Base-by-base conservation (phyloP, 2,888 invertebrate genomes). In the Biston betularia region DNA sequence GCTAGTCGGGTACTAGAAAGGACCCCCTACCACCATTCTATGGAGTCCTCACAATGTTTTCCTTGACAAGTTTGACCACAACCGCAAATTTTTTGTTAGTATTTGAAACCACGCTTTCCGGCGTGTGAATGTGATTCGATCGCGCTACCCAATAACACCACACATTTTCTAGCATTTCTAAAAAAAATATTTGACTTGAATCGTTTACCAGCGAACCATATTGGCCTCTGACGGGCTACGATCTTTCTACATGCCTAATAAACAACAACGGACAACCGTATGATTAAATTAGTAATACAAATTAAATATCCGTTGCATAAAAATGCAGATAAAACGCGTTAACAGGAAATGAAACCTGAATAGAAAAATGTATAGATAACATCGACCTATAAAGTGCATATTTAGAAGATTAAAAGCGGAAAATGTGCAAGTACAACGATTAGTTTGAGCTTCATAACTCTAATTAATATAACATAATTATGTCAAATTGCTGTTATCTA, bases 291-390 rank as follows among this genome's bases (percentile, higher is more conserved):
- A 55, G 50, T 50, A 11, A 52, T 12, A 52, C 44, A 52, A 55
- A 68, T 63, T 56, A 15, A 42, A 62, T 58, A 54, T 57, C 49
- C 44, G 60, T 48, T 35, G 35, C 55, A 55, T 59, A 50, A 11
- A 48, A 53, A 55, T 56, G 24, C 24, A 24, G 24, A 24, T 24
- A 24, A 40, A 38, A 55, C 10, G 10, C 14, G 35, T 48, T 11
- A 54, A 55, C 62, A 63, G 61, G 67, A 54, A 67, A 54, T 38
- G 42, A 35, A 60, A 68, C 59, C 56, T 52, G 63, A 54, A 45
- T 54, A 11, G 42, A 10, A 11, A 38, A 33, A 33, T 40, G 38
- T 56, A 46, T 52, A 61, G 56, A 66, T 66, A 35, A n/a, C 15
- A 66, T 53, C 40, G 35, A 50, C 3, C 12, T 40, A 46, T 50